phyloP scores from a whole-genome alignment of 2,113 vertebrate genomes.

The Ondatra zibethicus region DNA sequence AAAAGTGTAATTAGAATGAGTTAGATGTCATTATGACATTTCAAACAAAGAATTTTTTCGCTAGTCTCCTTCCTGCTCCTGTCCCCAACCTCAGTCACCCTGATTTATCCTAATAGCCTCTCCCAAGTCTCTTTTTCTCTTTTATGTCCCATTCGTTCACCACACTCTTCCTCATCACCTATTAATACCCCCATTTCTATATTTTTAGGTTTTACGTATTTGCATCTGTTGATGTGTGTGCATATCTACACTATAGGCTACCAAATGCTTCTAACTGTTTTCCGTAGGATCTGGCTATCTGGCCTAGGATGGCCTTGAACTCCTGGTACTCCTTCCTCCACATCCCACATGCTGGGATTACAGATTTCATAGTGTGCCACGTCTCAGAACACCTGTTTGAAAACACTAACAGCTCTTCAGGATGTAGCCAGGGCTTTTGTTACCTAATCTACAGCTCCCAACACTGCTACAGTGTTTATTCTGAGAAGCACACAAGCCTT shows the following conservation, averaged over 20 bases:
- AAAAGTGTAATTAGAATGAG: neutral
- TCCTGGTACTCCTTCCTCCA: neutral
- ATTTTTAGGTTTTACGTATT: neutral
- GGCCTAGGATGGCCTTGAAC: neutral
- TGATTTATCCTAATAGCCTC: neutral
- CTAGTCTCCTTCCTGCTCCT: neutral
- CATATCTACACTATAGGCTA: neutral
- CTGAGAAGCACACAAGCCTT: neutral
- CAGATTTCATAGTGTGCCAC: neutral
- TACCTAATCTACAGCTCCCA: neutral
- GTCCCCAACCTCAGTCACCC: neutral
- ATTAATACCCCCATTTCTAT: too few species aligned
- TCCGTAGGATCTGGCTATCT: neutral
- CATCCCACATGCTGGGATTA: neutral
- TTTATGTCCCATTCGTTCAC: too few species aligned
- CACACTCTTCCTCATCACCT: too few species aligned
- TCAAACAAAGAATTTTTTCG: neutral
- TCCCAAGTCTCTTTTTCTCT: neutral
- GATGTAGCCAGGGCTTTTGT: neutral
- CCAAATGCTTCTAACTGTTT: neutral
- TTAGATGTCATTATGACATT: too few species aligned
- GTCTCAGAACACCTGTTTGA: neutral
- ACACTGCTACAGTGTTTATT: conserved; percentile 16
- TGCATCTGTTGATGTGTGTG: neutral
- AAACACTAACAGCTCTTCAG: neutral